A percentile compares a stretch with the other conserved stretches of the same genome.
phyloP scores from a whole-genome alignment of 2,113 vertebrate species.

The Trematocara unimaculatum region DNA sequence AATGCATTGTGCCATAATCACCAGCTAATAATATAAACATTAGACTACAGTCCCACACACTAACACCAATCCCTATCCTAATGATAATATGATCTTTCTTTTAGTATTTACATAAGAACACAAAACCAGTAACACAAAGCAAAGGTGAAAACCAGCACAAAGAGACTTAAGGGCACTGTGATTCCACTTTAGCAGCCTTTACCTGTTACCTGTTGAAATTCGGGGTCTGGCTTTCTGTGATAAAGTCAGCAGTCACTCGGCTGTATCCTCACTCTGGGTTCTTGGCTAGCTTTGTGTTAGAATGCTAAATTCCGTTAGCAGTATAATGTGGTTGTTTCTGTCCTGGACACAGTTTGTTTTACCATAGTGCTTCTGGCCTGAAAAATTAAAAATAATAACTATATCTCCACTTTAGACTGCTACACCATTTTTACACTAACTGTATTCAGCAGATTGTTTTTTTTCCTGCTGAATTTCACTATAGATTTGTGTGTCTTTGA shows the following conservation, averaged over 20 bases:
- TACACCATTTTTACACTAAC: not conserved
- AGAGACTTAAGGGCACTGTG: not conserved
- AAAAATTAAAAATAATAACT: not conserved
- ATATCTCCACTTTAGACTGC: not conserved
- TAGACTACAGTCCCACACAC: not conserved
- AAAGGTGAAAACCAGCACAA: not conserved
- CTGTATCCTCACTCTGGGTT: not conserved
- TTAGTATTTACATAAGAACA: not conserved
- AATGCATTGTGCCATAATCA: not conserved
- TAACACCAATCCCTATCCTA: not conserved
- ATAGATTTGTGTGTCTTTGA: not conserved
- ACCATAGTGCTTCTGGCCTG: not conserved
- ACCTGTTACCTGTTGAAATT: not conserved
- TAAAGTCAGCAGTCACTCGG: not conserved
- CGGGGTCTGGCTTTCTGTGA: not conserved
- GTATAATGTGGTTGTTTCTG: not conserved
- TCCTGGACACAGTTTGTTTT: not conserved
- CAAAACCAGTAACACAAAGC: not conserved
- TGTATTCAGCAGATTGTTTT: not conserved
- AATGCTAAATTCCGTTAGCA: not conserved
- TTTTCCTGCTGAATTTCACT: no score
- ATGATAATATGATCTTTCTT: not conserved
- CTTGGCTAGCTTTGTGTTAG: not conserved
- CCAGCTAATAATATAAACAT: not conserved
- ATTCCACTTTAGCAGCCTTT: not conserved